These are phyloP conservation scores for Hoplodrina blanda DNA, from an alignment of 2,888 invertebrate species.

Conservation along the genomic window DNA sequence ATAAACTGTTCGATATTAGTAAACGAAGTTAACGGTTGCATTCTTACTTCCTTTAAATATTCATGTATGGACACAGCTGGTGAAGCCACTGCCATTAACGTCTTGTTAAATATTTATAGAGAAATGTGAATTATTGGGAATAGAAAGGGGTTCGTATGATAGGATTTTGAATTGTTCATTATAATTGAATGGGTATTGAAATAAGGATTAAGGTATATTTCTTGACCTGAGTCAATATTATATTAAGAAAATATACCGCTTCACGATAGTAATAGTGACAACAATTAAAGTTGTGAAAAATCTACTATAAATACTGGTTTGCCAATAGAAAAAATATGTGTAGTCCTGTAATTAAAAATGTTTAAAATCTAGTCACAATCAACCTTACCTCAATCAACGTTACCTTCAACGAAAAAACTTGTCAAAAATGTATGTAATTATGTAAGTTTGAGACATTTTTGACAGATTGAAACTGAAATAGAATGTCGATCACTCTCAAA, in stretches of 20 bases:
- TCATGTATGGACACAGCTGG: conserved; percentile 61
- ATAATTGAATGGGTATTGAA: conserved; percentile 29
- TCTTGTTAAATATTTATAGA: conserved; percentile 49
- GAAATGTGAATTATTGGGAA: conserved; percentile 47
- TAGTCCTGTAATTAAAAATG: no score
- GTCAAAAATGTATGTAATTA: no score
- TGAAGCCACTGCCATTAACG: conserved; percentile 37
- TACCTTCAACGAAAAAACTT: no score
- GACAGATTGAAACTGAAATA: no score
- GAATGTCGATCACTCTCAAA: no score
- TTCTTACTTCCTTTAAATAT: conserved; percentile 64
- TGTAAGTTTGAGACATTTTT: no score
- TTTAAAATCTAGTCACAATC: no score
- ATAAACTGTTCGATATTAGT: conserved; percentile 26
- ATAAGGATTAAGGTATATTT: not conserved
- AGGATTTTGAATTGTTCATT: conserved; percentile 45
- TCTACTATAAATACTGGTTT: not conserved
- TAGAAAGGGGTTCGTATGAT: conserved; percentile 14
- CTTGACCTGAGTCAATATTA: not conserved
- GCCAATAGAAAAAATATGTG: no score
- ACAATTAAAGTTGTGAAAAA: not conserved
- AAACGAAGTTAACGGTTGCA: conserved; percentile 55
- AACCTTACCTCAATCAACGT: no score
- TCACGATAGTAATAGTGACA: no score
- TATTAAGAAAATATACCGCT: no score